Evolutionary conservation across 2,888 invertebrate species (phyloP).

Genomic region (Mythimna impura): DNA sequence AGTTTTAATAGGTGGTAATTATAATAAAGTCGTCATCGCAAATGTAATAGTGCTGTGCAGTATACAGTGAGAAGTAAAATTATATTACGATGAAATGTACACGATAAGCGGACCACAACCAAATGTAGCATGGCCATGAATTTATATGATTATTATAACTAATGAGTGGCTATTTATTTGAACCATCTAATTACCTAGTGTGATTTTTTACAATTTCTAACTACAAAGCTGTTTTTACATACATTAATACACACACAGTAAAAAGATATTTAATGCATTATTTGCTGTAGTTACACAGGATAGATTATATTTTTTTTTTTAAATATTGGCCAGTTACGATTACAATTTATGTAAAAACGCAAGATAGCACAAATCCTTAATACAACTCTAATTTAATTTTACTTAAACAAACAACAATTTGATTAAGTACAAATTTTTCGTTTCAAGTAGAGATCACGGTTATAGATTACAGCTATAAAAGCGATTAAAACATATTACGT

Average conservation of each 20-base stretch:
- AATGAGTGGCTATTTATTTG: constrained; percentile 69
- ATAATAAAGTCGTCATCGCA: constrained; percentile 26
- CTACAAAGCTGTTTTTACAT: constrained; percentile 83
- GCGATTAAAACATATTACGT: constrained; percentile 63
- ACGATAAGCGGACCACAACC: constrained; percentile 49
- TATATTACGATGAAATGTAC: constrained; percentile 40
- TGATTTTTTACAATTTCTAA: constrained; percentile 81
- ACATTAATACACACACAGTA: constrained; percentile 78
- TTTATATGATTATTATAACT: constrained; percentile 62
- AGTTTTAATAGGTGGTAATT: constrained; percentile 25
- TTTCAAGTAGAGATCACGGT: constrained; percentile 79
- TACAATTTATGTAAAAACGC: constrained; percentile 69
- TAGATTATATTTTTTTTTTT: constrained; percentile 71
- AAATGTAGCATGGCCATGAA: constrained; percentile 54
- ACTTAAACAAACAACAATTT: constrained; percentile 80
- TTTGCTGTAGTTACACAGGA: constrained; percentile 67
- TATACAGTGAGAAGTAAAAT: constrained; percentile 48
- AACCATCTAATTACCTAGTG: constrained; percentile 76
- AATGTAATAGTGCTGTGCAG: constrained; percentile 46
- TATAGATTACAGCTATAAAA: constrained; percentile 70
- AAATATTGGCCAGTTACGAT: constrained; percentile 77
- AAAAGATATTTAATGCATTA: constrained; percentile 71
- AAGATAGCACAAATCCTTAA: constrained; percentile 74
- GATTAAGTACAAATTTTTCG: constrained; percentile 77
- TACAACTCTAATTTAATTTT: constrained; percentile 68